These are phyloP conservation scores for Desmophyllum pertusum DNA, from an alignment of 92 coral and sea anemone species.

Conservation along the genomic window DNA sequence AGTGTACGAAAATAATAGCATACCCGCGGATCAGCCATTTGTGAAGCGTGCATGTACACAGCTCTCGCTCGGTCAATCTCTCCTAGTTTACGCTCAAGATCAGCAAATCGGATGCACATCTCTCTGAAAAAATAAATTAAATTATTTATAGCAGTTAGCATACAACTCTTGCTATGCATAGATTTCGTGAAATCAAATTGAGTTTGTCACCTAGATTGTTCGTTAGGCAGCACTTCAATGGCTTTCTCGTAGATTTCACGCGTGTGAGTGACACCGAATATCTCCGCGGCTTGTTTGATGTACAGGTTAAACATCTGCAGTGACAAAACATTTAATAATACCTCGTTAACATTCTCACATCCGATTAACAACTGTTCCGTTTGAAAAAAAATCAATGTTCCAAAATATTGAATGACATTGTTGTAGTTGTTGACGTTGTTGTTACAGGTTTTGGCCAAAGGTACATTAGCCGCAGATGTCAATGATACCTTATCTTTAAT, in stretches of 20 bases:
- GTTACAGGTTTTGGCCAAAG: no score
- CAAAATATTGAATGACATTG: no score
- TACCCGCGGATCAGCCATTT: slow-evolving; percentile 97
- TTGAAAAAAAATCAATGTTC: not conserved
- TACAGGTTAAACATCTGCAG: slow-evolving; percentile 91
- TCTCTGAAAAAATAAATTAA: slow-evolving; percentile 59
- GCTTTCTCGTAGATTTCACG: slow-evolving; percentile 97
- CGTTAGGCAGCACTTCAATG: slow-evolving; percentile 88
- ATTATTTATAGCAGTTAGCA: not conserved
- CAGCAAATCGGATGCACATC: slow-evolving; percentile 98
- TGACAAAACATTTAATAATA: not conserved
- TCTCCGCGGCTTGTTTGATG: slow-evolving; percentile 98
- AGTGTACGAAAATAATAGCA: not conserved
- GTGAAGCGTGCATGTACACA: slow-evolving; percentile 97
- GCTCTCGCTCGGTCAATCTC: slow-evolving; percentile 99
- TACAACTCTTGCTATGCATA: not conserved
- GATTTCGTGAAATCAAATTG: no score
- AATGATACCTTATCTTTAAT: no score
- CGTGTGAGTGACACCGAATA: slow-evolving; percentile 98
- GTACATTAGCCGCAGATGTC: no score
- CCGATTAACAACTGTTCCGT: not conserved
- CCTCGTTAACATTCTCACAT: not conserved
- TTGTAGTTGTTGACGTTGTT: no score
- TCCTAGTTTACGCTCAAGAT: slow-evolving; percentile 95
- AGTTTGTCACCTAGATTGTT: slow-evolving; percentile 92